Conservation (phyloP, 2,888 invertebrate species). For the Gymnocheta viridis region DNA sequence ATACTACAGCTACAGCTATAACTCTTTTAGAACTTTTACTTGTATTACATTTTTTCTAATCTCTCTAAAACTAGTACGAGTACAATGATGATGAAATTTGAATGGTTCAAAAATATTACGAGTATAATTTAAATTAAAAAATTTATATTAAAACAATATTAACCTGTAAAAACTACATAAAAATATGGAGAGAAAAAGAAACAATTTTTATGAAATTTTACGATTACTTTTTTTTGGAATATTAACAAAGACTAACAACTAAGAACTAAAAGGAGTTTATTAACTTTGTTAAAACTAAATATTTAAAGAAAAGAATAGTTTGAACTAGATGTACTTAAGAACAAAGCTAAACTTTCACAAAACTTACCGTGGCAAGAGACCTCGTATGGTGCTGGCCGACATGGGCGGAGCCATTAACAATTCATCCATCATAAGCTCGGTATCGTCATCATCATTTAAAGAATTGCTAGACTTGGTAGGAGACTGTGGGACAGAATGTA, state of each 20-base stretch:
- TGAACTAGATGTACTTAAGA: not conserved
- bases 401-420: constrained; percentile 89
- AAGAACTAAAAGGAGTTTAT: constrained; percentile 16
- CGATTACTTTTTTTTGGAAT: constrained; percentile 33
- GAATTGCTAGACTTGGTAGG: constrained; percentile 86
- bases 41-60: not conserved
- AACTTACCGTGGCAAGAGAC: constrained; percentile 86
- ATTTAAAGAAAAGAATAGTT: not conserved
- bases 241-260: constrained; percentile 38
- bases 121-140: not conserved
- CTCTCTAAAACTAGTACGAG: not conserved
- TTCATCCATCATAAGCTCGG: constrained; percentile 92
- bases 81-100: constrained; percentile 12
- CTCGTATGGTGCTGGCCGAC: constrained; percentile 87
- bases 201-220: constrained; percentile 62
- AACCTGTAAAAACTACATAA: constrained; percentile 79
- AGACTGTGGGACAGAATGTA: constrained; percentile 81
- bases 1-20: not conserved
- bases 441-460: constrained; percentile 89
- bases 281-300: not conserved
- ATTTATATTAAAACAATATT: constrained; percentile 60
- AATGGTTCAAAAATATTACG: constrained; percentile 18
- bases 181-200: constrained; percentile 67
- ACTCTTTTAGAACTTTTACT: not conserved
- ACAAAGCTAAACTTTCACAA: not conserved